Percentiles rank a stretch among this genome's conserved stretches.
Evolutionary conservation across 2,888 invertebrate genomes (phyloP).

Genomic region (Dicyrtomina minuta): DNA sequence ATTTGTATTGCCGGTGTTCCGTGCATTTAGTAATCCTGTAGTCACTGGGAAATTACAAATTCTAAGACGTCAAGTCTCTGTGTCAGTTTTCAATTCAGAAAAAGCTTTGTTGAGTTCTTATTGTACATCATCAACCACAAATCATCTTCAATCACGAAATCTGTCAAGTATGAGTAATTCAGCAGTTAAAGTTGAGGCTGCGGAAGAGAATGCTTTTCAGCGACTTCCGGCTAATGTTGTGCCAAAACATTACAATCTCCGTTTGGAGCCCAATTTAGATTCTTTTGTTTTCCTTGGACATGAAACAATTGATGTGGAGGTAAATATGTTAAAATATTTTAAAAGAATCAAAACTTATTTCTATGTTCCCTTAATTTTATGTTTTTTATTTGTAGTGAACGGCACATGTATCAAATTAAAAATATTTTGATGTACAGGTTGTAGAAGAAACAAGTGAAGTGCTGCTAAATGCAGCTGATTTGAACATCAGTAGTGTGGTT

Average conservation of each 20-base stretch:
- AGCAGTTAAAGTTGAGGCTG: not conserved
- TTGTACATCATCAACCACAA: too few species aligned
- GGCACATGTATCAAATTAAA: too few species aligned
- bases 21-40: not conserved
- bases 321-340: conserved; percentile 66
- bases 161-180: conserved; percentile 11
- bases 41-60: not conserved
- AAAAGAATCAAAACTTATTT: too few species aligned
- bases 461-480: conserved; percentile 75
- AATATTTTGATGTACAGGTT: too few species aligned
- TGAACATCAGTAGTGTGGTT: conserved; percentile 66
- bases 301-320: conserved; percentile 79
- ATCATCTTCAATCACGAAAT: too few species aligned
- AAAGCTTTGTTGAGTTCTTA: not conserved
- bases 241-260: conserved; percentile 37
- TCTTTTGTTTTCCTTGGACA: conserved; percentile 55
- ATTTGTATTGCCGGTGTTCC: not conserved
- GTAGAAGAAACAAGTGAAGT: conserved; percentile 67
- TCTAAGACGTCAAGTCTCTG: not conserved
- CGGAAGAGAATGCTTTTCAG: conserved; percentile 61
- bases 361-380: too few species aligned
- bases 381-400: not conserved
- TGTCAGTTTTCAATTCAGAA: not conserved
- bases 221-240: conserved; percentile 37
- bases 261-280: conserved; percentile 37